These are phyloP conservation scores for Eupithecia insigniata DNA, from an alignment of 2,888 invertebrate genomes.

Conservation along the genomic window DNA sequence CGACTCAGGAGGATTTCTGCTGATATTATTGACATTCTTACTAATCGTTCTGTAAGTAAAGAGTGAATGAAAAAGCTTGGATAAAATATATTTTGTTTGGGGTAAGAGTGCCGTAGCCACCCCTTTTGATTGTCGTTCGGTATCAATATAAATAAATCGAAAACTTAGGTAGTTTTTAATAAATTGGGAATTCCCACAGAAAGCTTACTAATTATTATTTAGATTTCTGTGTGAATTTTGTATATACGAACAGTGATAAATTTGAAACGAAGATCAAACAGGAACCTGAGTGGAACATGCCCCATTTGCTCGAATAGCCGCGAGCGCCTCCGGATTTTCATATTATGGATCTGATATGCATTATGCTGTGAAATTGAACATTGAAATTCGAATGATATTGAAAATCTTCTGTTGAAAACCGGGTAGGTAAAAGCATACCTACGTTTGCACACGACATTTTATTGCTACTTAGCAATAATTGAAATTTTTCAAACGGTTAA, in stretches of 20 bases:
- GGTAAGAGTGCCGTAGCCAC: neutral
- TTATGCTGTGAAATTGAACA: constrained; percentile 5
- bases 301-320: neutral
- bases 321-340: constrained; percentile 1
- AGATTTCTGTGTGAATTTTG: too few species aligned
- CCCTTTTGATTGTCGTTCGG: neutral
- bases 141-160: neutral
- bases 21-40: constrained; percentile 13
- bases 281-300: neutral
- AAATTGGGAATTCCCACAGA: too few species aligned
- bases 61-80: neutral
- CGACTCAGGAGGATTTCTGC: constrained; percentile 21
- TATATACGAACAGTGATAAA: neutral
- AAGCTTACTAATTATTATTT: too few species aligned
- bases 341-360: neutral
- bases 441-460: neutral
- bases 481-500: neutral
- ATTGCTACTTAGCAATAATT: neutral
- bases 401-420: neutral
- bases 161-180: neutral
- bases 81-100: neutral
- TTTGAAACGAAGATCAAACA: neutral
- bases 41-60: neutral
- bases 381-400: neutral
- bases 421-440: neutral